Evolutionary conservation across 1,140 invertebrate species (phyloP).

Genomic region (Maniola jurtina): DNA sequence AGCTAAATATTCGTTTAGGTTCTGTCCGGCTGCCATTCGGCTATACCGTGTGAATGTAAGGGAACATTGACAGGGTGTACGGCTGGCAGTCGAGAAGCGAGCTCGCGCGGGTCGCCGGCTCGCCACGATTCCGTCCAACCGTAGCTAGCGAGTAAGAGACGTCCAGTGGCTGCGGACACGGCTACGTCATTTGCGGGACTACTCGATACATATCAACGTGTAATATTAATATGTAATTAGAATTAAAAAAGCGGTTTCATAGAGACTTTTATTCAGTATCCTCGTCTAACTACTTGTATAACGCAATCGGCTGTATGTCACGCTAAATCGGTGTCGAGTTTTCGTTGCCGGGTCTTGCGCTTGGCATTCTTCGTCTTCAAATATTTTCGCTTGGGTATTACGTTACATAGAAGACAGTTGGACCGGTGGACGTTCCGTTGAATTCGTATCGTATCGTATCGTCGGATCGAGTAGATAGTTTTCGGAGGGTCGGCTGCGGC

Average conservation of each 20-base stretch:
- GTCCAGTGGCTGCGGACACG: slow-evolving; percentile 77
- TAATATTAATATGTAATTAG: slow-evolving; percentile 78
- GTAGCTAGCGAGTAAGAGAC: slow-evolving; percentile 77
- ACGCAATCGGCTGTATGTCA: slow-evolving; percentile 74
- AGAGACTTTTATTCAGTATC: slow-evolving; percentile 77
- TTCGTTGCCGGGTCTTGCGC: slow-evolving; percentile 49
- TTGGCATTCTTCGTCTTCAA: slow-evolving; percentile 40
- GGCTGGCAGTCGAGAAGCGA: background rate
- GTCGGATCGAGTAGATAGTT: slow-evolving; percentile 56
- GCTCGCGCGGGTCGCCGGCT: slow-evolving; percentile 48
- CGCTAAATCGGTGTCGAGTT: slow-evolving; percentile 55
- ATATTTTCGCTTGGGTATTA: slow-evolving; percentile 48
- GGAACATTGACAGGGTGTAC: slow-evolving; percentile 1
- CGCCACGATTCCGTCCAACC: slow-evolving; percentile 77
- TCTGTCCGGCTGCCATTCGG: background rate
- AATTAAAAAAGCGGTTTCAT: slow-evolving; percentile 72
- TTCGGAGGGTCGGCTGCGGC: slow-evolving; percentile 46
- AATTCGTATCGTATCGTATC: background rate
- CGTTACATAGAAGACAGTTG: slow-evolving; percentile 10
- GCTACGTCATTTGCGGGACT: slow-evolving; percentile 77
- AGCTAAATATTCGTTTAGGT: slow-evolving; percentile 1
- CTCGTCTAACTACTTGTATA: slow-evolving; percentile 68
- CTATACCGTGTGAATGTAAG: background rate
- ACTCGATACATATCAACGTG: slow-evolving; percentile 78
- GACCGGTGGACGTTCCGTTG: slow-evolving; percentile 22